phyloP scores from a whole-genome alignment of 2,888 invertebrate genomes.

The Apodemia duryi region DNA sequence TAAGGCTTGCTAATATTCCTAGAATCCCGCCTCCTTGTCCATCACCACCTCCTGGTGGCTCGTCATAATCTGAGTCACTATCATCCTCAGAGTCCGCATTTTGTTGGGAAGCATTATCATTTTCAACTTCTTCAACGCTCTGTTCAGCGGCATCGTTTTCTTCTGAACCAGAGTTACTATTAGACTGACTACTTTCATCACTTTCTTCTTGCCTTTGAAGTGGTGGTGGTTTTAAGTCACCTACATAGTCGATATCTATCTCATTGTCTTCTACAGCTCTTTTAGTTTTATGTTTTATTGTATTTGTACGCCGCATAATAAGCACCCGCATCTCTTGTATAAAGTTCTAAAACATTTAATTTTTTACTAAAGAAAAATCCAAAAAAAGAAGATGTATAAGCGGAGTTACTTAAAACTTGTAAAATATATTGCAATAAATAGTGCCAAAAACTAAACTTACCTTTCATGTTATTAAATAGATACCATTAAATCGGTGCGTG shows the following conservation, averaged over 20 bases:
- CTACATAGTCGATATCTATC: constrained; percentile 45
- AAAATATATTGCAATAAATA: too few relatives aligned
- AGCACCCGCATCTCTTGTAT: background rate
- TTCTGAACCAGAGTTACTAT: constrained; percentile 33
- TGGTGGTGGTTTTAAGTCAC: constrained; percentile 42
- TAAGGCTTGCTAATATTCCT: constrained; percentile 64
- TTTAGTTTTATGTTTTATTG: constrained; percentile 35
- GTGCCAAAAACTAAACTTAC: too few relatives aligned
- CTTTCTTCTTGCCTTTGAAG: constrained; percentile 48
- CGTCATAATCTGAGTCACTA: constrained; percentile 54
- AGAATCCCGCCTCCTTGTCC: constrained; percentile 70
- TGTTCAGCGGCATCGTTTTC: constrained; percentile 44
- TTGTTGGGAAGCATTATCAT: constrained; percentile 40
- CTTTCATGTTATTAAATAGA: too few relatives aligned
- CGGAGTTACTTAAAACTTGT: too few relatives aligned
- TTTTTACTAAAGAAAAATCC: too few relatives aligned
- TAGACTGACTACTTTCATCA: constrained; percentile 31
- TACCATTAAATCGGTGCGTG: too few relatives aligned
- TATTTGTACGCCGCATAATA: background rate
- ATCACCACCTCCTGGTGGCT: constrained; percentile 60
- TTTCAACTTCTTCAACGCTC: constrained; percentile 37
- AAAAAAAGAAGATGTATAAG: too few relatives aligned
- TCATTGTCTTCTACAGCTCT: constrained; percentile 44
- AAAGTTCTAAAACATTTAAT: background rate
- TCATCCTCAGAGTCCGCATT: constrained; percentile 37